phyloP scores from a whole-genome alignment of 2,797 vertebrate species.

The Menidia menidia region DNA sequence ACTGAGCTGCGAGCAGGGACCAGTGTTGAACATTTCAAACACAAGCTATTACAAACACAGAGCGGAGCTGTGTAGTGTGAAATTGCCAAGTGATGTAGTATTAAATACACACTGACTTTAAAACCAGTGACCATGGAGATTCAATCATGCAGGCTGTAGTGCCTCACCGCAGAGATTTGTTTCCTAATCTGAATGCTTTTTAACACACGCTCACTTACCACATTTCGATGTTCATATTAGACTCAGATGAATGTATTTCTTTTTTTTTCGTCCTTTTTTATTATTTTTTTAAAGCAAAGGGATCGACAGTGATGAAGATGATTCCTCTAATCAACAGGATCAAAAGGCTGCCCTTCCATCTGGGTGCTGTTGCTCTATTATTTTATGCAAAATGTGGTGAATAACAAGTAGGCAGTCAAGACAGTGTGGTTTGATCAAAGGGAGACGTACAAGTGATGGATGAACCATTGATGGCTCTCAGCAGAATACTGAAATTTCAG shows the following conservation, averaged over 20 bases:
- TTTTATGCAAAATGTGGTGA: slow-evolving; percentile 15
- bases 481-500: not conserved
- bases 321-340: slow-evolving; percentile 34
- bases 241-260: not conserved
- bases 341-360: slow-evolving; percentile 16
- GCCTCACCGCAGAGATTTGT: slow-evolving; percentile 24
- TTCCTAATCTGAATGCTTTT: slow-evolving; percentile 16
- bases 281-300: slow-evolving; percentile 3
- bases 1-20: slow-evolving; percentile 1
- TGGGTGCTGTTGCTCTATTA: slow-evolving; percentile 8
- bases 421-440: slow-evolving; percentile 10
- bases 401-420: slow-evolving; percentile 24
- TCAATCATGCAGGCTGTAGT: slow-evolving; percentile 25
- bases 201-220: slow-evolving; percentile 13
- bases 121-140: slow-evolving; percentile 43
- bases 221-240: slow-evolving; percentile 6
- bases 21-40: slow-evolving; percentile 40
- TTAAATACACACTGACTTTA: slow-evolving; percentile 39
- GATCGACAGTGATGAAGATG: slow-evolving; percentile 16
- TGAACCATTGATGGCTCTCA: not conserved
- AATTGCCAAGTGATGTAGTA: slow-evolving; percentile 50
- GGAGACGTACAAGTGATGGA: slow-evolving; percentile 5
- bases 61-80: slow-evolving; percentile 47
- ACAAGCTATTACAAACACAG: slow-evolving; percentile 42
- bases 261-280: not conserved